Evolutionary conservation across 2,888 invertebrate species (phyloP), one percentile per base, ranked within the genome.

Genomic region (Choristoneura rosaceana): DNA sequence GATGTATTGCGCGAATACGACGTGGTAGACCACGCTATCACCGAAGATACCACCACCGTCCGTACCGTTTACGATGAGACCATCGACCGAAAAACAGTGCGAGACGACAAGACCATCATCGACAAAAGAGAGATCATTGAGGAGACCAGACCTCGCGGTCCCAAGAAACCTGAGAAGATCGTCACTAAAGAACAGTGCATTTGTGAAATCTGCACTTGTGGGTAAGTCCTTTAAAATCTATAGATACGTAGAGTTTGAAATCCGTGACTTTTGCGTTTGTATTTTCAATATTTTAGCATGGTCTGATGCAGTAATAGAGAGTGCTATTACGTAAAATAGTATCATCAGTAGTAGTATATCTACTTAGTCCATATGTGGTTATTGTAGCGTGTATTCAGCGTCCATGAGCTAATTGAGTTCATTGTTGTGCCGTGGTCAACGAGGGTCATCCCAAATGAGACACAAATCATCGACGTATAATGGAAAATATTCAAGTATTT

Each of bases 191-290:
- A 98, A 84, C 97, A 97, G 89, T 98, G 98, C 88, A 97, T 98
- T 83, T 98, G 98, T 87, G 97, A 98, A 93, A 96, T 98, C 76
- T 98, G 98, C 89, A 98, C 97, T 84, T 98, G 98, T 93, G 98
- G 98, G 98, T 98, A 91, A 96, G 97, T 95, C 43, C 52, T 63
- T 69, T 66, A 38, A 33, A 62, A 38, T 15, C n/a, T 25, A 4
- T 47, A 38, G 14, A 38, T 7, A 14, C 34, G 3, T n/a, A n/a
- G 43, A 14, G 14, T 33, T 60, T 52, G 12, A 50, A 14, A 33
- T 15, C 43, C 34, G 12, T 63, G 55, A 17, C 55, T 12, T 62
- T 58, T 52, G 12, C 25, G 34, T 63, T 63, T 41, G 5, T 25
- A 15, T 59, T 50, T 41, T 68, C 47, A 59, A 41, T 25, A 58